Evolutionary conservation across 2,888 invertebrate genomes (phyloP).

Genomic region (Parnassius orleans): DNA sequence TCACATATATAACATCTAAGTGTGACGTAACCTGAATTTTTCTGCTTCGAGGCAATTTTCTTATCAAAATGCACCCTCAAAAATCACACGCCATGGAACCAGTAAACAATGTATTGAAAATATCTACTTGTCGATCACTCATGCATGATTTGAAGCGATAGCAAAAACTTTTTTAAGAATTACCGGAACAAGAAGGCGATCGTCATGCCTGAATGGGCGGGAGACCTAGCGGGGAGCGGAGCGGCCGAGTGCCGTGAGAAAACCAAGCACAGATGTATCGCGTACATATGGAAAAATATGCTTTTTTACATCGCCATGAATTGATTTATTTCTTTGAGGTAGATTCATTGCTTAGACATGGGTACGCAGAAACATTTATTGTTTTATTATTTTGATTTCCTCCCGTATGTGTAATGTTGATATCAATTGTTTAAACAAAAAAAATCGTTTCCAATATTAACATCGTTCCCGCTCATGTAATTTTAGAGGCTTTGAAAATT

Average conservation of each 20-base stretch:
- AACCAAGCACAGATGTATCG: constrained; percentile 1
- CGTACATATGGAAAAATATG: background rate
- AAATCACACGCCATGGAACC: background rate
- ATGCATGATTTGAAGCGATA: constrained; percentile 13
- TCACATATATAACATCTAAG: too few relatives aligned
- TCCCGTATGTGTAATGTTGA: constrained; percentile 4
- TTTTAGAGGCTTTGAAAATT: background rate
- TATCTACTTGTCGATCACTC: constrained; percentile 2
- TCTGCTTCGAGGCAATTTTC: background rate
- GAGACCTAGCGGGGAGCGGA: constrained; percentile 7
- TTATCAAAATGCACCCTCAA: constrained; percentile 11
- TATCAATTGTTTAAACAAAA: background rate
- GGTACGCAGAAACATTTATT: background rate
- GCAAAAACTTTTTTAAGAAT: constrained; percentile 19
- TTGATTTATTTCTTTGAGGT: constrained; percentile 13
- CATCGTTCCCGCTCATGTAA: too few relatives aligned
- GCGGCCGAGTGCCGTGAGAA: constrained; percentile 21
- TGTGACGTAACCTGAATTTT: too few relatives aligned
- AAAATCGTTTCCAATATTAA: too few relatives aligned
- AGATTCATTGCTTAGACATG: constrained; percentile 6
- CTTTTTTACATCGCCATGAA: constrained; percentile 9
- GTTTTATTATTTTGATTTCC: constrained; percentile 1
- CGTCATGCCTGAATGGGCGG: constrained; percentile 12
- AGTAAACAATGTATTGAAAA: background rate
- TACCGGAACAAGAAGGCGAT: constrained; percentile 4